phyloP scores from a whole-genome alignment of 2,113 vertebrate species.

The Guaruba guarouba region DNA sequence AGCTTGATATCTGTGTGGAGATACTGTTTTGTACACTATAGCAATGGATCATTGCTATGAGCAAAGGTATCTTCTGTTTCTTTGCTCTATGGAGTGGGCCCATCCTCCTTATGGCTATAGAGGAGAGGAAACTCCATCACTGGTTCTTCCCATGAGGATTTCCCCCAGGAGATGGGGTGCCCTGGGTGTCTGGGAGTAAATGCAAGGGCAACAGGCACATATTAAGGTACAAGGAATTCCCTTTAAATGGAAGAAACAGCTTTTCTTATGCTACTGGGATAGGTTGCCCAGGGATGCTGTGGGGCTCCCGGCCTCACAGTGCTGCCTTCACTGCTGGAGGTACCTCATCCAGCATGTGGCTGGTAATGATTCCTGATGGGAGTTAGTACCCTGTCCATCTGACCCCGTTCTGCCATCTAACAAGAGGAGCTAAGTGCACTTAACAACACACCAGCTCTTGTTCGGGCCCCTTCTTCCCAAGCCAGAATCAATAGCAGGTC shows the following conservation, averaged over 20 bases:
- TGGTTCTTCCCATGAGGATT: not conserved
- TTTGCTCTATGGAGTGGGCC: not conserved
- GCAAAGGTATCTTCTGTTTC: constrained; percentile 8
- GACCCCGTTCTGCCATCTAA: not conserved
- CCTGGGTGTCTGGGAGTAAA: not conserved
- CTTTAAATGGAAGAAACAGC: not conserved
- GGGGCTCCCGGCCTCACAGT: accelerated
- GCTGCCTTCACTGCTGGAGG: not conserved
- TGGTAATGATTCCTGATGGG: not conserved
- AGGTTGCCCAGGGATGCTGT: accelerated
- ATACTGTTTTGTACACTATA: not conserved
- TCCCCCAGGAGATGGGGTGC: not conserved
- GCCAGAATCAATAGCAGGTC: constrained; percentile 40
- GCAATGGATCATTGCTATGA: not conserved
- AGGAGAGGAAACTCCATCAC: not conserved
- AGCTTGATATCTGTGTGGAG: not conserved
- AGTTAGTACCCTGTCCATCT: constrained; percentile 7
- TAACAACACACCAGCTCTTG: not conserved
- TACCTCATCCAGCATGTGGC: not conserved
- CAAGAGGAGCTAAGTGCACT: constrained; percentile 10
- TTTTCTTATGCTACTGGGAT: not conserved
- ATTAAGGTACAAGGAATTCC: not conserved
- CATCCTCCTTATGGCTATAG: not conserved
- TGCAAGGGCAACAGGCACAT: not conserved
- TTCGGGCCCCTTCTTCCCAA: constrained; percentile 37